A percentile compares a stretch with the other conserved stretches of the same genome.
phyloP scores from a whole-genome alignment of 2,888 invertebrate genomes.

The Drosophila kuntzei region DNA sequence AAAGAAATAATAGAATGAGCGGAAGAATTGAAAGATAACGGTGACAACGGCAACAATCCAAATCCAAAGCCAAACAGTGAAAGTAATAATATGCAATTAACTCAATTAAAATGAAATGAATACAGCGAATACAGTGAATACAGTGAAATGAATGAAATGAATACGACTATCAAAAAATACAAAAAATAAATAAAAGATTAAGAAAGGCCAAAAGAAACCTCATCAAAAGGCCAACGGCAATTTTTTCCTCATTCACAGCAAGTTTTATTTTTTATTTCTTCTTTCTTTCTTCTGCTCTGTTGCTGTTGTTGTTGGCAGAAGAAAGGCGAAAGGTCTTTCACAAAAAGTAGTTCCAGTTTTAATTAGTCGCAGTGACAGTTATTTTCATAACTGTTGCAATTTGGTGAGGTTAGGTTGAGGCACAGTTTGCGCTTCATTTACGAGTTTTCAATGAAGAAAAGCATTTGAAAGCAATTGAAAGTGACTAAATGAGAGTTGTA shows the following conservation, averaged over 20 bases:
- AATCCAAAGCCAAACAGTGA: constrained; percentile 53
- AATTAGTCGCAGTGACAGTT: constrained; percentile 55
- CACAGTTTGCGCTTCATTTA: not conserved
- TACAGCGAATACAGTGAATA: constrained; percentile 37
- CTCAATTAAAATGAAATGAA: constrained; percentile 64
- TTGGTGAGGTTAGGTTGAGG: constrained; percentile 14
- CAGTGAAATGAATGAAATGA: constrained; percentile 44
- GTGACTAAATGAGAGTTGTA: not conserved
- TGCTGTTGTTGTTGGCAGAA: constrained; percentile 5
- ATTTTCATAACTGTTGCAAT: constrained; percentile 20
- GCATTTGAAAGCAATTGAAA: constrained; percentile 4
- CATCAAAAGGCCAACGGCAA: constrained; percentile 40
- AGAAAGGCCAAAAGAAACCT: constrained; percentile 17
- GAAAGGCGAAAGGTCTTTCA: constrained; percentile 36
- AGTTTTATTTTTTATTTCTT: not conserved
- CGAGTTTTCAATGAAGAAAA: not conserved
- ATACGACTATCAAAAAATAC: constrained; percentile 26
- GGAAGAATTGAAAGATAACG: constrained; percentile 30
- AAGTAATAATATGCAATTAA: constrained; percentile 70
- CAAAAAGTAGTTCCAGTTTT: constrained; percentile 44
- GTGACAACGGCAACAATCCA: constrained; percentile 26
- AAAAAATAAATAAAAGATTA: constrained; percentile 6
- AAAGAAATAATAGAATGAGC: constrained; percentile 11
- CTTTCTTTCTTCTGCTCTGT: not conserved
- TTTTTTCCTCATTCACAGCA: constrained; percentile 14